Base-by-base conservation (phyloP, 2,888 invertebrate species). In the Oscheius sp. region DNA sequence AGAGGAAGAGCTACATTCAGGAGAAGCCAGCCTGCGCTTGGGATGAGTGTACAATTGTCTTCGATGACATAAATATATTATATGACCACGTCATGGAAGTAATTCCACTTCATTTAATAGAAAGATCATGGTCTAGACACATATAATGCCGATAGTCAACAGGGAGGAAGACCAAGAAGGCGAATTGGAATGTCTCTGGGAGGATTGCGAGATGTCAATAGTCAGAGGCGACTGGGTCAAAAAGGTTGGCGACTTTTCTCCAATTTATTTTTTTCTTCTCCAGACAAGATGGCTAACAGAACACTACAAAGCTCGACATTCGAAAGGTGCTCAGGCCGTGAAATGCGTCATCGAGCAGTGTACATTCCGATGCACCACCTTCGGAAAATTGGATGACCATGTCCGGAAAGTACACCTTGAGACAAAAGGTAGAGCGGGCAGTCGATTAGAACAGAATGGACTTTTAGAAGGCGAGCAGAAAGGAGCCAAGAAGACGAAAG, bases 61-160 rank as follows among this genome's bases (percentile, higher is more conserved):
- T 25, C n/a, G 41, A 64, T 9, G 43, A 23, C 7, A 16, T 56
- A 9, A 66, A 72, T 43, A 18, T 43, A 12, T 18, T 66, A 12
- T 72, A 55, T 46, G 72, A 72, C 29, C 72, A 72, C 21, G 66
- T 72, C n/a, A 66, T 66, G 23, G 55, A 66, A 66, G 72, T 72
- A 12, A 53, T 21, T 43, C 16, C 27, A 2, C 18, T 21, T 2
- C 6, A 16, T 49, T 64, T 23, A 16, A 49, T 18, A 29, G 1
- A 16, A 12, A 18, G n/a, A 66, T 27, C 13, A 35, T 35, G 35
- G 7, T 70, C 29, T 45, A 70, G 70, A 21, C 18, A n/a, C 70
- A 70, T 29, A 23, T 70, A 1, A 16, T 1, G 18, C 12, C 41
- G 12, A 13, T 59, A 0, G 18, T 12, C 2, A 52, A 23, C 7